Evolutionary conservation across 2,888 invertebrate genomes (phyloP), one percentile per base, ranked within the genome.

Genomic region (Dynastes tityus): DNA sequence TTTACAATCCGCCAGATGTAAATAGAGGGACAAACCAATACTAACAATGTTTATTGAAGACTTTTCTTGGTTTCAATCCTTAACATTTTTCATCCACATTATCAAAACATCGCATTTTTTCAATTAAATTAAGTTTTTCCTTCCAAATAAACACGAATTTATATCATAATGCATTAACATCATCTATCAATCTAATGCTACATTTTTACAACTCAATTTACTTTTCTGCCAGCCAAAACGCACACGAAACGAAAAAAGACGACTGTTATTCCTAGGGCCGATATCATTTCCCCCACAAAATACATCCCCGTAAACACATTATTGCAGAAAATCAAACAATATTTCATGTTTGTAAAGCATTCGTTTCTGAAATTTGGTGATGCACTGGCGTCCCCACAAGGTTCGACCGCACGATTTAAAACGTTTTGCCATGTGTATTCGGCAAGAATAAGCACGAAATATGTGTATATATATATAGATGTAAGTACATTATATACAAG

Each of bases 261-360:
- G 45, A 70, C 27, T 53, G 8, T 32, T 53, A 53, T 53, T 70
- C 51, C 51, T 70, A 49, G 27, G 49, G 32, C 27, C 27, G 22
- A 29, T 9, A 45, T 8, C 45, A 2, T 45, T 27, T n/a, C 78
- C 80, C 80, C 79, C 45, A 45, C 45, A 8, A 45, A 45, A 75
- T 76, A 49, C 75, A 55, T 37, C 45, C 61, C 71, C 67, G 78
- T 78, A 80, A 80, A 79, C 78, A 79, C 78, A 77, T 80, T 80
- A 80, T 76, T 76, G 78, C 78, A 77, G 79, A 80, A 80, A 80
- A 80, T 79, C 80, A 80, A 79, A 78, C 79, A 58, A 80, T 81
- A 81, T 81, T 81, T 81, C 79, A 80, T 80, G 77, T 81, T 80
- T 81, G 79, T 78, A 77, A 78, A 53, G 70, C 70, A 53, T 70